A percentile compares a stretch with the other conserved stretches of the same genome.
phyloP scores from a whole-genome alignment of 2,797 vertebrate species.

The Miichthys miiuy region DNA sequence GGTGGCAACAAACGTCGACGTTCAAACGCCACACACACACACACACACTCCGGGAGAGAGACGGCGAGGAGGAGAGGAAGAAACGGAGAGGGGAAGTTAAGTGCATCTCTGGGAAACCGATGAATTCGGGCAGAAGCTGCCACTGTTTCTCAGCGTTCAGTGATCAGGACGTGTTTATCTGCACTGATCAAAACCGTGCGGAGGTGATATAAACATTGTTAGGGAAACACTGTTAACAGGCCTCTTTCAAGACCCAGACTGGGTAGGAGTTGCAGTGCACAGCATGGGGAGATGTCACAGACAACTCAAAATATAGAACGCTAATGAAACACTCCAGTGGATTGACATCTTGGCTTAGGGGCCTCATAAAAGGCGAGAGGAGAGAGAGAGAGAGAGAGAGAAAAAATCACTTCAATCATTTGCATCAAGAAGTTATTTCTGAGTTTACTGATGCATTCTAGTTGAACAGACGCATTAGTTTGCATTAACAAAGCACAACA shows the following conservation, averaged over 20 bases:
- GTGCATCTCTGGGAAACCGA: slow-evolving; percentile 53
- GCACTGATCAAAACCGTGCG: slow-evolving; percentile 78
- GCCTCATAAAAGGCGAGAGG: slow-evolving; percentile 64
- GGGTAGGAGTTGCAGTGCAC: slow-evolving; percentile 72
- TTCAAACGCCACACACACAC: slow-evolving; percentile 70
- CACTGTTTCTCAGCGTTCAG: slow-evolving; percentile 65
- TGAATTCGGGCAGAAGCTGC: slow-evolving; percentile 64
- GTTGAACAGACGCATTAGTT: slow-evolving; percentile 38
- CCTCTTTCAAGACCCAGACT: slow-evolving; percentile 70
- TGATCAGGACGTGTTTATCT: slow-evolving; percentile 79
- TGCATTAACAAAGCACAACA: slow-evolving; percentile 33
- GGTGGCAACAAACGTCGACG: slow-evolving; percentile 76
- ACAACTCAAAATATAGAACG: slow-evolving; percentile 76
- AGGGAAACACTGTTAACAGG: slow-evolving; percentile 76
- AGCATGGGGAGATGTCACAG: slow-evolving; percentile 77
- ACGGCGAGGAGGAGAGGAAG: not conserved
- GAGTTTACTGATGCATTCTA: slow-evolving; percentile 57
- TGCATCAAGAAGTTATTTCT: slow-evolving; percentile 68
- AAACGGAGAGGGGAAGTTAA: slow-evolving; percentile 42
- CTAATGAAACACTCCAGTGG: slow-evolving; percentile 79
- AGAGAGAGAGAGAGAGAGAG: slow-evolving; percentile 34
- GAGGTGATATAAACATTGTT: slow-evolving; percentile 83
- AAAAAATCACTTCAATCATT: slow-evolving; percentile 69
- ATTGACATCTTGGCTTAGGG: slow-evolving; percentile 76
- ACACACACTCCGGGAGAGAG: slow-evolving; percentile 13